Evolutionary conservation across 2,797 vertebrate genomes (phyloP), one percentile per base, ranked within the genome.

Genomic region (Diplodus puntazzo): DNA sequence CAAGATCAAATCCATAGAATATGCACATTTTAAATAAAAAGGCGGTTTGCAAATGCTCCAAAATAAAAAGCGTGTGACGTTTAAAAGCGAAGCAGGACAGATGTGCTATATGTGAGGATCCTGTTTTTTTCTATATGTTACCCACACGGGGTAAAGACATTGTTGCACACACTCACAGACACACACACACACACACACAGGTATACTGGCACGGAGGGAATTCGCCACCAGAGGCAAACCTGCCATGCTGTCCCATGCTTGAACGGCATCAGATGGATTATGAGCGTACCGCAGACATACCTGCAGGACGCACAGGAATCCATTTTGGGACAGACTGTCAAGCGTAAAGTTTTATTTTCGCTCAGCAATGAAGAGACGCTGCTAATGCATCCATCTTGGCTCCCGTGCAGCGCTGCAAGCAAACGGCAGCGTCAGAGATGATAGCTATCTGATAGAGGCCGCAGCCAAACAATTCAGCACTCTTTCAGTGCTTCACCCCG

Each of bases 331-430:
- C 73, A 58, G 75, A 80, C 83, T 88, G 81, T 77, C 48, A 83
- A 85, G 83, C 70, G 71, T 77, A 79, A 87, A 86, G 73, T 87
- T 92, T 89, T 88, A 89, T 93, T 25, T 25, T 89, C 0, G 57
- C 86, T 93, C 84, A 81, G 93, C 87, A 81, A 66, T 86, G 82
- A 75, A 69, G 78, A 79, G 67, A 72, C 20, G 63, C 73, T 5
- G 60, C 81, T 48, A 64, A 83, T 73, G 79, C 80, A 79, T 90
- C 84, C 84, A 87, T 88, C 86, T 81, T 79, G 69, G 69, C 74
- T 74, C 53, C 39, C 3, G 17, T 43, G 73, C 73, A 64, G 62
- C 42, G 69, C 85, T 81, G 67, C 65, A 3, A 80, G 88, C 78
- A 66, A 88, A 85, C 14, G 69, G 57, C 14, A 69, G 57, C 46